Conservation (phyloP, 2,888 invertebrate species). For the Lamellibrachia satsuma region DNA sequence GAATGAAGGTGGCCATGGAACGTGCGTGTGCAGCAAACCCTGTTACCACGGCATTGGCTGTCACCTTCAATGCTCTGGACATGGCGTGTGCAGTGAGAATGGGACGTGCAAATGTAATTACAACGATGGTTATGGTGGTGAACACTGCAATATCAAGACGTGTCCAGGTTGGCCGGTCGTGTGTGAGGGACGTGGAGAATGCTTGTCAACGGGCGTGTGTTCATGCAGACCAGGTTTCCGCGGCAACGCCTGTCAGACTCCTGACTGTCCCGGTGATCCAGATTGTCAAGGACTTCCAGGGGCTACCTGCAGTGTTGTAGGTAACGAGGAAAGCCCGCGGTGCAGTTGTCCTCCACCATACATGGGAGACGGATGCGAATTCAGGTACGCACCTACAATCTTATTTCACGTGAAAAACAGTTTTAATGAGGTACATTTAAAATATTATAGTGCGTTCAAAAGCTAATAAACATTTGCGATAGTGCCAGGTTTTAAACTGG, state of each 20-base stretch:
- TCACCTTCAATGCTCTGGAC: constrained; percentile 44
- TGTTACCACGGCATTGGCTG: constrained; percentile 48
- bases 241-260: constrained; percentile 46
- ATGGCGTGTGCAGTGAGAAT: constrained; percentile 42
- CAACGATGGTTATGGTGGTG: constrained; percentile 45
- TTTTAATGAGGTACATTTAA: neutral
- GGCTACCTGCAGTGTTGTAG: constrained; percentile 38
- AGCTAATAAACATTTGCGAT: too few relatives aligned
- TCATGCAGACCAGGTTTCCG: constrained; percentile 48
- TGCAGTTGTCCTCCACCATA: constrained; percentile 46
- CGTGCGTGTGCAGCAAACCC: constrained; percentile 44
- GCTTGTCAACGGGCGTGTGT: constrained; percentile 44
- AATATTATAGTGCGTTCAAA: neutral
- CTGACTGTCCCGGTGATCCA: constrained; percentile 34
- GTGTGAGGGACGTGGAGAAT: constrained; percentile 46
- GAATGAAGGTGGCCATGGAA: constrained; percentile 34
- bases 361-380: constrained; percentile 51
- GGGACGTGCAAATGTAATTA: constrained; percentile 49
- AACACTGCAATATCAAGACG: constrained; percentile 43
- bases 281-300: constrained; percentile 42
- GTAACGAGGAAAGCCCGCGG: constrained; percentile 45
- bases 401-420: neutral
- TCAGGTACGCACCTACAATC: neutral
- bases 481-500: too few relatives aligned
- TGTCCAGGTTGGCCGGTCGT: constrained; percentile 53